Evolutionary conservation across 1,140 invertebrate species (phyloP), one percentile per base, ranked within the genome.

Genomic region (Drosophila mauritiana): DNA sequence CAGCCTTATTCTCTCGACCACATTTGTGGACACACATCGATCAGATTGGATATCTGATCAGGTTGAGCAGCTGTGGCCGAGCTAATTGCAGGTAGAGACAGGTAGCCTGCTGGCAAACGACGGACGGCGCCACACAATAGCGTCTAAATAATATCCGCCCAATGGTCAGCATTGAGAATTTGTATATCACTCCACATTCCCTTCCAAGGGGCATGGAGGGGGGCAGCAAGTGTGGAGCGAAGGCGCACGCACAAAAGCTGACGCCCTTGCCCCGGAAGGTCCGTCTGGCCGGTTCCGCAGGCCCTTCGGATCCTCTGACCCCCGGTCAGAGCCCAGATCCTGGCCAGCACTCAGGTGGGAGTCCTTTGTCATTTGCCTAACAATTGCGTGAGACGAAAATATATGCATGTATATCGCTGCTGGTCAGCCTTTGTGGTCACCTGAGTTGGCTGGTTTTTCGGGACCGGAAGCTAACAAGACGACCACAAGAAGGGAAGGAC

Each of bases 81-180:
- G 82, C 83, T 86, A 86, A 86, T 86, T 88, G 83, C 83, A 76
- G 83, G 75, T 82, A 88, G 62, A 56, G 37, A 45, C 40, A 61
- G 48, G 42, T 40, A 59, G 74, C 63, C 36, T 2, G 20, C 20
- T 22, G 20, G 27, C 42, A 27, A 17, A 43, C 58, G 13, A 40
- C 54, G 62, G 25, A 74, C 73, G 82, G 82, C 82, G 82, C 82
- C 82, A 88, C 76, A 86, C 82, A 86, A 86, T 88, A 86, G 83
- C 70, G 82, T 88, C 82, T 86, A 88, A 86, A 88, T 88, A 88
- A 88, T 86, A 83, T 86, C 82, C 82, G 82, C 82, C 82, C 83
- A 86, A 88, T 83, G 82, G 82, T 86, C 82, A 86, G 82, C 39
- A 58, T 51, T 36, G 37, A 36, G 27, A 36, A 43, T 34, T 61